Base-by-base conservation (phyloP, 2,113 vertebrate species). In the Equus przewalskii region DNA sequence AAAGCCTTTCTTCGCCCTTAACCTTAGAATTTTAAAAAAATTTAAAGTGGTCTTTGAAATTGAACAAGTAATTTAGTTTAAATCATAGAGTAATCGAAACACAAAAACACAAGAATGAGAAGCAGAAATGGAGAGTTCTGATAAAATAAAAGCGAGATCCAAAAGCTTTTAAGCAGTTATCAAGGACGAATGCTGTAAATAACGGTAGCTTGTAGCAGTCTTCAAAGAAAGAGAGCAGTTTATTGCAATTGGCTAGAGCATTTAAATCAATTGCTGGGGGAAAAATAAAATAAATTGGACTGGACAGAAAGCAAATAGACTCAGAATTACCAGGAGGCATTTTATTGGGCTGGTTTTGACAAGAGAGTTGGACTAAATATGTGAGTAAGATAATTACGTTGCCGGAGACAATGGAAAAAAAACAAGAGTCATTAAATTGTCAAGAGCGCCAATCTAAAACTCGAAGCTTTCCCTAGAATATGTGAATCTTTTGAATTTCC, bases 231-330 rank as follows among this genome's bases (percentile, higher is more conserved):
- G 51, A 83, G 9, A 83, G 30, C 4, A 12, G 44, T 70, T 96
- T 95, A 91, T 80, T 96, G 79, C 58, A 97, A 83, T 56, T 83
- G 84, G 60, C n/a, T 73, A 46, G 44, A 85, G 26, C 18, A 49
- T 96, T 97, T 90, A 90, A 96, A 82, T 95, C 92, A 97, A 62
- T 78, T 96, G 36, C 56, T 65, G 22, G 41, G 3, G 14, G 15
- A 85, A 75, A 54, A 46, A 56, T 92, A 79, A 82, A 93, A 93
- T 82, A 95, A 94, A 91, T 91, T 89, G 69, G n/a, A 49, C 36
- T 94, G 73, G 83, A 84, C 16, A 95, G 46, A 97, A 80, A 94
- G 84, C 64, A 84, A 92, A 3, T 75, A 93, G 79, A 95, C 33
- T 36, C 26, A 87, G 36, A 91, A 94, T 70, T 90, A 60, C 49